Evolutionary conservation across 2,888 invertebrate species (phyloP), one percentile per base, ranked within the genome.

Genomic region (Agrotis puta): DNA sequence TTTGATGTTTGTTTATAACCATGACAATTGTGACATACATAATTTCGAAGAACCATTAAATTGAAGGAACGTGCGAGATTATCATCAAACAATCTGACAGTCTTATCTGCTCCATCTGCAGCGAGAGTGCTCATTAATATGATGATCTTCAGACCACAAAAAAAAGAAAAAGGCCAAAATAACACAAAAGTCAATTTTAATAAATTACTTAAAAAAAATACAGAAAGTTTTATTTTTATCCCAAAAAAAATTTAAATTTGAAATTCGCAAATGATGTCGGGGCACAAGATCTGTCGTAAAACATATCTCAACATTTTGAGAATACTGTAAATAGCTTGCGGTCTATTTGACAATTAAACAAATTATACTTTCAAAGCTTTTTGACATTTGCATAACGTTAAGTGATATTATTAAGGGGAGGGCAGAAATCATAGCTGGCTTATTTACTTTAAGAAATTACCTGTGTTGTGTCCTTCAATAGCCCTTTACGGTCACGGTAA

Each of bases 261-360:
- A 56, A 33, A 33, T n/a, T 33, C n/a, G n/a, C 1, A 24, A 51
- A n/a, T 39, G 9, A 62, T 62, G 56, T 48, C 79, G 16, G 47
- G 18, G 18, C 2, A 20, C 53, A 51, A 16, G 3, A 33, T 24
- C 1, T n/a, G 45, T 50, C 24, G 3, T 22, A 22, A 63, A 54
- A 39, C 58, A 33, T 39, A 14, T 16, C 18, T 45, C 3, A 54
- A 54, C 57, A 45, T 62, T 81, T 69, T 72, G 69, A 7, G 66
- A 64, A 74, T 72, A 81, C 63, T 64, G 70, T 73, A 83, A 88
- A 88, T 62, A 85, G 85, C 88, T 75, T 22, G 50, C 56, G 82
- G 88, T 76, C 0, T 85, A 74, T 83, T 88, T 88, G 79, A 82
- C 88, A 88, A 89, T 89, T 88, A 89, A 78, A 72, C 70, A 84